Conservation (phyloP, 1,140 invertebrate genomes). For the Panulirus ornatus region DNA sequence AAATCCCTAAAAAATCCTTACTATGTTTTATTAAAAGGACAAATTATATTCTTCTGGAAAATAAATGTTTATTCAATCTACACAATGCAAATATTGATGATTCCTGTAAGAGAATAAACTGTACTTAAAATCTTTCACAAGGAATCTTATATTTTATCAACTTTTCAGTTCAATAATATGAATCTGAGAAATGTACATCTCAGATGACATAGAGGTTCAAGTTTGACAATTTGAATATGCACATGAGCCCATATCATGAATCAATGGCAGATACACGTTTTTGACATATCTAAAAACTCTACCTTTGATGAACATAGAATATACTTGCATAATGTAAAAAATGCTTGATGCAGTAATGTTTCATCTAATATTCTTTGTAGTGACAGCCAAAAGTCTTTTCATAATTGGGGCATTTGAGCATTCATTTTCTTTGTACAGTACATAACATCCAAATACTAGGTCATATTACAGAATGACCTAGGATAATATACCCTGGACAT, state of each 20-base stretch:
- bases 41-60: slow-evolving; percentile 27
- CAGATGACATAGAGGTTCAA: background rate
- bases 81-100: slow-evolving; percentile 39
- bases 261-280: background rate
- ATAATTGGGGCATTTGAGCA: slow-evolving; percentile 7
- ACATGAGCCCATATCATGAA: slow-evolving; percentile 4
- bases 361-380: slow-evolving; percentile 4
- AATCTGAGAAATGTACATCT: background rate
- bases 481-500: background rate
- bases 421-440: slow-evolving; percentile 9
- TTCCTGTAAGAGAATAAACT: background rate
- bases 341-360: background rate
- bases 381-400: slow-evolving; percentile 15
- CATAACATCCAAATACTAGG: slow-evolving; percentile 13
- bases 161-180: background rate
- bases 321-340: slow-evolving; percentile 13
- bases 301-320: background rate
- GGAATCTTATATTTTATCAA: background rate
- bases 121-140: background rate
- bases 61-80: slow-evolving; percentile 66
- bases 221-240: background rate
- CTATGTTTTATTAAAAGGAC: no score
- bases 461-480: slow-evolving; percentile 6
- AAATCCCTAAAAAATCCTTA: no score
- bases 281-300: background rate